Base-by-base conservation (phyloP, 2,888 invertebrate genomes). In the Mantis religiosa region DNA sequence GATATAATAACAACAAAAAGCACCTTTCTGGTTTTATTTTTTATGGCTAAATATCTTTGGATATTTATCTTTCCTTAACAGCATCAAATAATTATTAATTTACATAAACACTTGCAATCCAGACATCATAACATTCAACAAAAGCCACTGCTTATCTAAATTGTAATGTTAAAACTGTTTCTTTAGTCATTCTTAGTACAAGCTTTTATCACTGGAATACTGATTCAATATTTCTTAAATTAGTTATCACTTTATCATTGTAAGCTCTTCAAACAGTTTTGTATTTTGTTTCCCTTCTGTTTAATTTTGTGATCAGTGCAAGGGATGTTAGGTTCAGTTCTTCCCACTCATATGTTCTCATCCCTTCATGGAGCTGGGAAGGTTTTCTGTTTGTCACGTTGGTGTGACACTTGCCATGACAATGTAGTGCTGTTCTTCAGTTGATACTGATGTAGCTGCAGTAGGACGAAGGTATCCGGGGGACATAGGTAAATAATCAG, bases 361-460 rank as follows among this genome's bases (percentile, higher is more conserved):
- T 71, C 54, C 54, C 54, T 71, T 71, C 20, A 71, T 71, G 14
- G 54, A 71, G 54, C 20, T 71, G 54, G 54, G 54, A 71, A 71
- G 54, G 54, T 71, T 71, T 71, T 71, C 83, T 82, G 27, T 82
- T 30, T 54, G 85, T 88, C 89, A 89, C 54, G 90, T 87, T 14
- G 88, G 90, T 82, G 90, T 91, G 30, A 90, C 90, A 82, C 90
- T 91, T 25, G 91, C 91, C 91, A 91, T 91, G n/a, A 91, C 90
- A 14, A 91, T 90, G 87, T 91, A 91, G 83, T 90, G 91, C 30
- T 91, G 90, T 87, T 91, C 91, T 3, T 89, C 89, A 15, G 87
- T 82, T 27, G 82, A 12, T 3, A 88, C 20, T 1, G 85, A 47
- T 7, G 85, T 15, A 34, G 82, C 30, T 4, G 87, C 28, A 28